phyloP scores from a whole-genome alignment of 2,113 vertebrate genomes.

The Sphyrna mokarran region DNA sequence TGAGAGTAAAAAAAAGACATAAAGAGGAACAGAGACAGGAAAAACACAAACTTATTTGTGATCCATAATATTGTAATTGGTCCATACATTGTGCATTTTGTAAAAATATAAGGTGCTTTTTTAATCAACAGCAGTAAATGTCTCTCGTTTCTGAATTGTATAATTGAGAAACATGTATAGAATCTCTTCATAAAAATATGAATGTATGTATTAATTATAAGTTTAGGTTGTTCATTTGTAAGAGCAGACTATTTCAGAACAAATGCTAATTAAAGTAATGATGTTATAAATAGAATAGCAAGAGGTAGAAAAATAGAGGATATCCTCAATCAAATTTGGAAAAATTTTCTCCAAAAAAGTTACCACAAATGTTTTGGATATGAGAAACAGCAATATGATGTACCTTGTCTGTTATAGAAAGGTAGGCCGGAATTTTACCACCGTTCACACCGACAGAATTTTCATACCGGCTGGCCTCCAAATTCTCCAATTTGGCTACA shows the following conservation, averaged over 20 bases:
- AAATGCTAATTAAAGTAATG: not conserved
- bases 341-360: not conserved
- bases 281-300: not conserved
- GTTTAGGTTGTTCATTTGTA: not conserved
- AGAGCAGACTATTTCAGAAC: not conserved
- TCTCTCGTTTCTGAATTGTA: not conserved
- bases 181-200: not conserved
- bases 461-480: too few species aligned
- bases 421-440: too few species aligned
- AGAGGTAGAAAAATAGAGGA: not conserved
- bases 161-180: not conserved
- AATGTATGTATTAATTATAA: not conserved
- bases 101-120: conserved; percentile 12
- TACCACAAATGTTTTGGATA: not conserved
- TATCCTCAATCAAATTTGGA: not conserved
- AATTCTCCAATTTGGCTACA: too few species aligned
- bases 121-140: not conserved
- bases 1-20: not conserved
- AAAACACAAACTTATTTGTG: not conserved
- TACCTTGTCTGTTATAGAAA: not conserved
- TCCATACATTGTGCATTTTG: not conserved
- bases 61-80: not conserved
- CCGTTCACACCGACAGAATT: too few species aligned
- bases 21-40: not conserved
- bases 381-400: not conserved